A percentile compares a stretch with the other conserved stretches of the same genome.
Evolutionary conservation across 1,140 invertebrate species (phyloP).

Genomic region (Anagrus nilaparvatae): DNA sequence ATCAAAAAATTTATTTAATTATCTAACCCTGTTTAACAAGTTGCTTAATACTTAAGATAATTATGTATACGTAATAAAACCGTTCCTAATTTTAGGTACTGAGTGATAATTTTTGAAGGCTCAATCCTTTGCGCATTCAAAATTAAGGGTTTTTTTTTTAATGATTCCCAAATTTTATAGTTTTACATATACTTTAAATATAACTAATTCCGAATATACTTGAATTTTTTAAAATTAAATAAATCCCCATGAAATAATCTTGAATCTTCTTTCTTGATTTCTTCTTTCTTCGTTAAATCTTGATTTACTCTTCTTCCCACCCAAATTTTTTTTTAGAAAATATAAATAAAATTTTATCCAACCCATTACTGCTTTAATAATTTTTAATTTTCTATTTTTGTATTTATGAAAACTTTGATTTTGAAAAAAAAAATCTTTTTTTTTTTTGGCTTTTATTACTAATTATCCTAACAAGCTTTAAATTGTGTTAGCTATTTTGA

Average conservation of each 20-base stretch:
- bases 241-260: slow-evolving; percentile 20
- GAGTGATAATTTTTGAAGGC: background rate
- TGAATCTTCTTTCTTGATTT: slow-evolving; percentile 34
- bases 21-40: slow-evolving; percentile 2
- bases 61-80: too few relatives aligned
- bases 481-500: too few relatives aligned
- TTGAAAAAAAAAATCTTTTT: too few relatives aligned
- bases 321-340: too few relatives aligned
- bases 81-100: too few relatives aligned
- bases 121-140: slow-evolving; percentile 12
- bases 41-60: slow-evolving; percentile 4
- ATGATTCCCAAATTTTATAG: slow-evolving; percentile 8
- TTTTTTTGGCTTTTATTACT: too few relatives aligned
- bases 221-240: background rate
- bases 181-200: slow-evolving; percentile 2
- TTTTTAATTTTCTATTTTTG: too few relatives aligned
- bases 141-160: slow-evolving; percentile 13
- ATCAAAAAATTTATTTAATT: slow-evolving; percentile 6
- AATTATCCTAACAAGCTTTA: too few relatives aligned
- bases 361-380: too few relatives aligned
- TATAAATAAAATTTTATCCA: too few relatives aligned
- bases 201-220: slow-evolving; percentile 5
- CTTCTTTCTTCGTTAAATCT: slow-evolving; percentile 33
- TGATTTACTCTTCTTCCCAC: slow-evolving; percentile 24
- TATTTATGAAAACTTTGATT: too few relatives aligned